Evolutionary conservation across 2,888 invertebrate species (phyloP).

Genomic region (Xestobium rufovillosum): DNA sequence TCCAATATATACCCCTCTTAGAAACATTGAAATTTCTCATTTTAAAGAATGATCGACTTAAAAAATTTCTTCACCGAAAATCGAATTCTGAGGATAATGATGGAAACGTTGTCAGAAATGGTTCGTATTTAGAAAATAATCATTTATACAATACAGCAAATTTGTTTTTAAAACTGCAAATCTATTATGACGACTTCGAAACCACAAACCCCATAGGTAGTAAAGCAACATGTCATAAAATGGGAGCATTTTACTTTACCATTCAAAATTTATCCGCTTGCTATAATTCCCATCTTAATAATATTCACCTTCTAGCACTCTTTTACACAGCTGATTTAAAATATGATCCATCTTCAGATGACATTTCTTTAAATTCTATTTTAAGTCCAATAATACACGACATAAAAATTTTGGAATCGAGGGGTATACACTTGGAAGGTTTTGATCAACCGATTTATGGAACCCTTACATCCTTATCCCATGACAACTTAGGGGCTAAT

Average conservation of each 20-base stretch:
- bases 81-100: too few species aligned
- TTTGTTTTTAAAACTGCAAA: too few species aligned
- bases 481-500: conserved; percentile 23
- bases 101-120: conserved; percentile 6
- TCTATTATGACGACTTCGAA: conserved; percentile 24
- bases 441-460: conserved; percentile 13
- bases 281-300: conserved; percentile 12
- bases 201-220: conserved; percentile 21
- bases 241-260: conserved; percentile 22
- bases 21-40: conserved; percentile 10
- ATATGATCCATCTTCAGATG: neutral
- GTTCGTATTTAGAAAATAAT: conserved; percentile 13
- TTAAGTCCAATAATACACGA: conserved; percentile 17
- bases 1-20: conserved; percentile 16
- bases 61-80: too few species aligned
- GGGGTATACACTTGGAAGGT: conserved; percentile 13
- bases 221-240: conserved; percentile 22
- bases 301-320: conserved; percentile 20
- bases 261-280: conserved; percentile 18
- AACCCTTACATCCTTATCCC: conserved; percentile 15
- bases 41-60: conserved; percentile 4
- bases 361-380: conserved; percentile 15
- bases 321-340: conserved; percentile 21
- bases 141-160: conserved; percentile 9
- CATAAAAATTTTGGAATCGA: conserved; percentile 19